Evolutionary conservation across 2,888 invertebrate genomes (phyloP).

Genomic region (Stenotaenia linearis): DNA sequence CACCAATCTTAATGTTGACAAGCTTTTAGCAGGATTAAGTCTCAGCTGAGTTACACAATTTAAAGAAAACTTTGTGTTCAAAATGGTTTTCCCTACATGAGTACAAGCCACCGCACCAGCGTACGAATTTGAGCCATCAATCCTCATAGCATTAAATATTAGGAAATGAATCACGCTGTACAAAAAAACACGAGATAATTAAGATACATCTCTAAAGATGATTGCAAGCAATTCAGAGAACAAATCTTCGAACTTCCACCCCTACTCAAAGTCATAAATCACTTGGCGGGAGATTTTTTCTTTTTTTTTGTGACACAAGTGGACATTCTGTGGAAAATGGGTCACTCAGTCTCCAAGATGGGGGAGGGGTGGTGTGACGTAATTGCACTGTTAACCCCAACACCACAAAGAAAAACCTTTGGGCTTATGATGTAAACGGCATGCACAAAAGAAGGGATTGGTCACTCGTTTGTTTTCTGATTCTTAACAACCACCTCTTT

Average conservation of each 20-base stretch:
- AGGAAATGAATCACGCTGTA: not conserved
- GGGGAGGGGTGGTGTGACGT: slow-evolving; percentile 19
- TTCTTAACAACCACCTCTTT: slow-evolving; percentile 3
- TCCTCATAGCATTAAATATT: not conserved
- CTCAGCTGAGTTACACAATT: not conserved
- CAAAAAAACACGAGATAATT: not conserved
- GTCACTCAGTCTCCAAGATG: not conserved
- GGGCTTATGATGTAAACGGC: not conserved
- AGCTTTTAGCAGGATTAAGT: slow-evolving; percentile 31
- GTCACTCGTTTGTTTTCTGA: slow-evolving; percentile 11
- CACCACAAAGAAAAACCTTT: slow-evolving; percentile 13
- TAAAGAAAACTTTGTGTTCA: not conserved
- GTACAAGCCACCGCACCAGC: not conserved
- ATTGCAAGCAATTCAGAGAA: not conserved
- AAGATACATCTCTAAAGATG: slow-evolving; percentile 1
- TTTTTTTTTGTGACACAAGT: not conserved
- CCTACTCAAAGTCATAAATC: not conserved
- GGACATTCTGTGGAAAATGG: slow-evolving; percentile 21
- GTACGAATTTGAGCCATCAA: not conserved
- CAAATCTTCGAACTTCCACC: slow-evolving; percentile 1
- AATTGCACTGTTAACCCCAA: slow-evolving; percentile 23
- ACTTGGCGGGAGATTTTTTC: slow-evolving; percentile 4
- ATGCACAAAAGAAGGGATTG: slow-evolving; percentile 12
- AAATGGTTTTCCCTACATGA: not conserved
- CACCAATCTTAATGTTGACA: slow-evolving; percentile 8